Evolutionary conservation across 2,888 invertebrate genomes (phyloP).

Genomic region (Platerodrilus igneus): DNA sequence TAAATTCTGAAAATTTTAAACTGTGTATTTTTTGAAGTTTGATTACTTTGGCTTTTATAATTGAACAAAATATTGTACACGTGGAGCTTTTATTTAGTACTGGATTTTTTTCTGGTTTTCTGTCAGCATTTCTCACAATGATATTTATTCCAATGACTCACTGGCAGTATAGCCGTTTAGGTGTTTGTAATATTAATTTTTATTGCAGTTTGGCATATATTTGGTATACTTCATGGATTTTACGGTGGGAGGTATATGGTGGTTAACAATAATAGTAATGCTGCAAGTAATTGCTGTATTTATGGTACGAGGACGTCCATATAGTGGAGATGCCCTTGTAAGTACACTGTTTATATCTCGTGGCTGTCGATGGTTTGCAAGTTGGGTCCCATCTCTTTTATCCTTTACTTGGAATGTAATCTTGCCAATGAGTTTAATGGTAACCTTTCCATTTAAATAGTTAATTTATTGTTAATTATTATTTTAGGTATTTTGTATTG

Average conservation of each 20-base stretch:
- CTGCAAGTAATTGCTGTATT: conserved; percentile 77
- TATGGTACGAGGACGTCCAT: conserved; percentile 80
- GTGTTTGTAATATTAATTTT: too few species aligned
- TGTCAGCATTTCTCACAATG: too few species aligned
- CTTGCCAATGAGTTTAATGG: conserved; percentile 75
- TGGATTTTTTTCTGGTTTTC: too few species aligned
- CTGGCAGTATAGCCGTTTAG: too few species aligned
- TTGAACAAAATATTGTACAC: too few species aligned
- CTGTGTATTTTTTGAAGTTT: too few species aligned
- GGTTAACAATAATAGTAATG: conserved; percentile 75
- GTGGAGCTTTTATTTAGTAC: too few species aligned
- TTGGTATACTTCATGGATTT: conserved; percentile 83
- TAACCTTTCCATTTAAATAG: conserved; percentile 37
- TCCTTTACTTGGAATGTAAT: conserved; percentile 87
- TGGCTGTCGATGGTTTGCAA: conserved; percentile 47
- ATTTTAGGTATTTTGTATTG: conserved; percentile 58
- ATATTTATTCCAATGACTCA: too few species aligned
- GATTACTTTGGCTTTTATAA: too few species aligned
- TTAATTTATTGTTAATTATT: conserved; percentile 4
- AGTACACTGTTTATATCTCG: conserved; percentile 56
- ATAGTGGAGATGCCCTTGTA: conserved; percentile 71
- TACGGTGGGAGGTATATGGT: conserved; percentile 81
- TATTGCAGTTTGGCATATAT: conserved; percentile 65
- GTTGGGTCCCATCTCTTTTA: conserved; percentile 63
- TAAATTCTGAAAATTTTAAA: too few species aligned